phyloP scores from a whole-genome alignment of 2,888 invertebrate genomes.

The Dyspetes luteomarginatus region DNA sequence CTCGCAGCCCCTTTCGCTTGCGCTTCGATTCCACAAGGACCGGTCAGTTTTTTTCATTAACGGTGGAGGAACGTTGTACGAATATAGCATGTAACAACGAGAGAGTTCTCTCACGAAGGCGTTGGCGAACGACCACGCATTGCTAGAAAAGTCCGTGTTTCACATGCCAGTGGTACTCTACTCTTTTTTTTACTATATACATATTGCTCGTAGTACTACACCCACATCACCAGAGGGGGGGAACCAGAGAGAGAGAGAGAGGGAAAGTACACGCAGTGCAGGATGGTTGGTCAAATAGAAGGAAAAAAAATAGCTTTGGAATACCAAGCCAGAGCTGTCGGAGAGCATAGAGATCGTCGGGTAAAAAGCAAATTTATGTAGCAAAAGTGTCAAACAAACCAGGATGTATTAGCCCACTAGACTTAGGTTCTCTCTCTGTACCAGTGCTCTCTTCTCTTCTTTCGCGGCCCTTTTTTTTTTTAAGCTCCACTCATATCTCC shows the following conservation, averaged over 20 bases:
- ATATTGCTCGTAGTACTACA: neutral
- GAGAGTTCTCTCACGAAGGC: conserved; percentile 41
- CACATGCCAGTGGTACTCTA: conserved; percentile 8
- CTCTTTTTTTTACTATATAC: conserved; percentile 1
- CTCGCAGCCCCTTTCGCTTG: conserved; percentile 2
- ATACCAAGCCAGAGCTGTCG: conserved; percentile 34
- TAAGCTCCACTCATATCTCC: conserved; percentile 26
- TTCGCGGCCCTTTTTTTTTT: conserved; percentile 38
- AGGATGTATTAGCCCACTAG: conserved; percentile 64
- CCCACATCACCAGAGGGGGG: neutral
- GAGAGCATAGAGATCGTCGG: conserved; percentile 58
- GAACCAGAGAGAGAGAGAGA: neutral
- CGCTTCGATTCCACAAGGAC: conserved; percentile 66
- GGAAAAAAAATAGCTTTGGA: conserved; percentile 24
- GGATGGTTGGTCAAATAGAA: conserved; percentile 25
- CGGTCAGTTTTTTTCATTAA: conserved; percentile 64
- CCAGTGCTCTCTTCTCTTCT: conserved; percentile 25
- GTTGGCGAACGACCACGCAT: conserved; percentile 34
- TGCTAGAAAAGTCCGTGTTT: conserved; percentile 32
- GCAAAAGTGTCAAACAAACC: conserved; percentile 67
- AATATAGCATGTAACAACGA: conserved; percentile 34
- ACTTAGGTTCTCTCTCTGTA: conserved; percentile 50
- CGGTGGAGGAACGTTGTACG: conserved; percentile 39
- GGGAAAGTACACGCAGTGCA: conserved; percentile 27
- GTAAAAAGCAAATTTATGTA: conserved; percentile 67